Evolutionary conservation across 2,797 vertebrate genomes (phyloP).

Genomic region (Ptychobarbus kaznakovi): DNA sequence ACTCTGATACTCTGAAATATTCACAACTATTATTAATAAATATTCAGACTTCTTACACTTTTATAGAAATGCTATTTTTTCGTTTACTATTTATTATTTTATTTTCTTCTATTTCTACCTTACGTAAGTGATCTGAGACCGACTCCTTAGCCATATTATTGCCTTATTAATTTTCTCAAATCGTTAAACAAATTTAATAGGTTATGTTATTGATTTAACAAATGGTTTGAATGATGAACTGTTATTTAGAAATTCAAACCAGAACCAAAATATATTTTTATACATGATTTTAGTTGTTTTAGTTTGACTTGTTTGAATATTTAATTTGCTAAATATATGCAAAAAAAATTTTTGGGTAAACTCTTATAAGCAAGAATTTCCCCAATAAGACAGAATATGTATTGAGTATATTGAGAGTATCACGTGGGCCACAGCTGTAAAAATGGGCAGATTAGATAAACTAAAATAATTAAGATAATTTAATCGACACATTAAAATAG

Average conservation of each 20-base stretch:
- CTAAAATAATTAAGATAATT: neutral
- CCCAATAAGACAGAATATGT: neutral
- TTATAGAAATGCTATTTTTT: neutral
- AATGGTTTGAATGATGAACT: slow-evolving; percentile 78
- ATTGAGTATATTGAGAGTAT: neutral
- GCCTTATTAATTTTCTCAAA: slow-evolving; percentile 68
- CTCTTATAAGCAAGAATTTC: neutral
- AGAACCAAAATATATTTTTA: slow-evolving; percentile 75
- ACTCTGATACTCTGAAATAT: neutral
- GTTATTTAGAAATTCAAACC: slow-evolving; percentile 75
- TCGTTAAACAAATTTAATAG: slow-evolving; percentile 72
- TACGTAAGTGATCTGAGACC: slow-evolving; percentile 75
- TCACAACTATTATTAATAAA: neutral
- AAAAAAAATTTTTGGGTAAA: slow-evolving; percentile 53
- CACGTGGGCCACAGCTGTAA: neutral
- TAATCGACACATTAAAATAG: neutral
- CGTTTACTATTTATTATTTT: slow-evolving; percentile 59
- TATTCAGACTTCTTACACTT: neutral
- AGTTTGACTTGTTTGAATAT: slow-evolving; percentile 78
- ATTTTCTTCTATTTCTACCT: no score
- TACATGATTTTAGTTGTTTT: slow-evolving; percentile 78
- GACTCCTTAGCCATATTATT: slow-evolving; percentile 68
- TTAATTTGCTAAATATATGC: slow-evolving; percentile 77
- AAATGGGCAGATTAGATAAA: neutral
- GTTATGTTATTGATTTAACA: slow-evolving; percentile 76